Conservation (phyloP, 2,888 invertebrate species). For the Rhynchonema sp. region DNA sequence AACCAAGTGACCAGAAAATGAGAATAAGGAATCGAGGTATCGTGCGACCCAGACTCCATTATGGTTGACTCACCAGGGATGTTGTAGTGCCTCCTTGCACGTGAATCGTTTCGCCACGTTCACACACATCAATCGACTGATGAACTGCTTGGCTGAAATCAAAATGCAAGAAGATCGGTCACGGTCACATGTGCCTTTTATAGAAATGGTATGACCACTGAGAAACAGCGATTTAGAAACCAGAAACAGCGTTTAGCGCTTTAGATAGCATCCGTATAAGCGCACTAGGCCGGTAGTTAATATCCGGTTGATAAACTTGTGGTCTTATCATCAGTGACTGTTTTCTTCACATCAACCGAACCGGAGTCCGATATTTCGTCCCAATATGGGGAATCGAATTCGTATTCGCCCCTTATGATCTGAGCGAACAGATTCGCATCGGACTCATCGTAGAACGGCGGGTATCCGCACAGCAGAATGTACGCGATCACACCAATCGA, state of each 20-base stretch:
- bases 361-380: conserved; percentile 93
- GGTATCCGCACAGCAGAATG: conserved; percentile 93
- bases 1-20: too few species aligned
- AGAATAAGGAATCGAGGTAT: too few species aligned
- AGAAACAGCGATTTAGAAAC: too few species aligned
- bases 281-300: background rate
- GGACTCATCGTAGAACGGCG: conserved; percentile 98
- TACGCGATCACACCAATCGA: conserved; percentile 99
- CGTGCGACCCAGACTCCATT: too few species aligned
- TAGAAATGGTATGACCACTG: too few species aligned
- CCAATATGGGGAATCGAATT: conserved; percentile 99
- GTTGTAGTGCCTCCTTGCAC: conserved; percentile 78
- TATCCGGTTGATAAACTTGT: background rate
- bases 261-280: background rate
- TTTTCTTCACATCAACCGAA: too few species aligned
- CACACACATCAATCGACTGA: conserved; percentile 90
- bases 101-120: conserved; percentile 84
- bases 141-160: conserved; percentile 79
- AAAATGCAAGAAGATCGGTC: too few species aligned
- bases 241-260: too few species aligned
- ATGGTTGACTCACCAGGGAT: conserved; percentile 75
- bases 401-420: conserved; percentile 85
- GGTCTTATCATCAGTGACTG: too few species aligned
- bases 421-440: conserved; percentile 98
- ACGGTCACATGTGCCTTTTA: too few species aligned